Conservation (phyloP, 2,797 vertebrate species). For the Xenopus petersii region DNA sequence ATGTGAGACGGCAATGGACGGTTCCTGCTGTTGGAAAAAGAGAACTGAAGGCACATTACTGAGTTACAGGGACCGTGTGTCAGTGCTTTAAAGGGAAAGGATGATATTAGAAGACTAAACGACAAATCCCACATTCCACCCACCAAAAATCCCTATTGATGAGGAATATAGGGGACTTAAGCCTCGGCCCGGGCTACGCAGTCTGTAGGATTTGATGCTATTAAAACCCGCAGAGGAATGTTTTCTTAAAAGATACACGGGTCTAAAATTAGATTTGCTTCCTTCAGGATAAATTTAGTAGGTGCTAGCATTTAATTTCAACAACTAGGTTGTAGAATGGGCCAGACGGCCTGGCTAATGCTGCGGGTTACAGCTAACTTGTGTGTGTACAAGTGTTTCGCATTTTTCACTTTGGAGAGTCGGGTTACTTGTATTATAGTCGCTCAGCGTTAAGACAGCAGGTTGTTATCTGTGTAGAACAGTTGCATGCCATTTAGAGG, state of each 20-base stretch:
- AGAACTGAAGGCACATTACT: too few relatives aligned
- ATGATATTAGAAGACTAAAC: too few relatives aligned
- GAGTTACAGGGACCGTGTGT: too few relatives aligned
- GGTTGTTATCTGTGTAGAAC: constrained; percentile 22
- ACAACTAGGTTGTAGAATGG: constrained; percentile 59
- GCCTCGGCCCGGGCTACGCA: constrained; percentile 47
- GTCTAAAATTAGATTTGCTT: constrained; percentile 71
- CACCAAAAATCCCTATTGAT: background rate
- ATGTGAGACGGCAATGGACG: too few relatives aligned
- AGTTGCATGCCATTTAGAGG: constrained; percentile 4
- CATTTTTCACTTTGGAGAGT: constrained; percentile 23
- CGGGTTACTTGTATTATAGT: constrained; percentile 30
- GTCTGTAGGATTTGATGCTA: constrained; percentile 64
- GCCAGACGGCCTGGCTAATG: constrained; percentile 25
- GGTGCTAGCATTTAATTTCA: constrained; percentile 71
- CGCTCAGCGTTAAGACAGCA: constrained; percentile 5
- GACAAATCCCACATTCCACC: background rate
- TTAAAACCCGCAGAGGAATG: constrained; percentile 59
- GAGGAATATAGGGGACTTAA: background rate
- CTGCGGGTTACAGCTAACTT: constrained; percentile 17
- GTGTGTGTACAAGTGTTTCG: constrained; percentile 32
- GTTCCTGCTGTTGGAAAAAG: too few relatives aligned
- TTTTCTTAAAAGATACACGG: constrained; percentile 67
- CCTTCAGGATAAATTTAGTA: constrained; percentile 74
- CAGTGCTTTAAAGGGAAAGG: too few relatives aligned